phyloP scores from a whole-genome alignment of 2,888 invertebrate species.

The Acanthosepion esculentum region DNA sequence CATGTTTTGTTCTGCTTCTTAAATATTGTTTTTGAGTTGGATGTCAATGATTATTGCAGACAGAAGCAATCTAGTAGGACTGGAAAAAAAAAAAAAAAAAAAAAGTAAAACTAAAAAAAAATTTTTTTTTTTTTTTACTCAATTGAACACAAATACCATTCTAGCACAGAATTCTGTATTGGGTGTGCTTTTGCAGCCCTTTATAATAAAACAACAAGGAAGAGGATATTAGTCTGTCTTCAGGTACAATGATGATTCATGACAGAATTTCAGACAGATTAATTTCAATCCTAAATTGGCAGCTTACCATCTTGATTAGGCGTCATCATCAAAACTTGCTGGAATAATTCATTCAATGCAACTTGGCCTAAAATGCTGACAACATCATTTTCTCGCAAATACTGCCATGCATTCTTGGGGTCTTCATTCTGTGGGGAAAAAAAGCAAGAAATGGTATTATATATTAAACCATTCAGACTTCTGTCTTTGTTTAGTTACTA shows the following conservation, averaged over 20 bases:
- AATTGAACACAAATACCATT: no score
- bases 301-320: slow-evolving; percentile 59
- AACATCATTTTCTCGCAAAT: slow-evolving; percentile 84
- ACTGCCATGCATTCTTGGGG: slow-evolving; percentile 76
- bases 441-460: neutral
- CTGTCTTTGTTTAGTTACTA: no score
- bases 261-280: neutral
- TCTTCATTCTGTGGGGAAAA: slow-evolving; percentile 79
- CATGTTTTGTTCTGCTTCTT: no score
- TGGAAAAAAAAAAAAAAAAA: no score
- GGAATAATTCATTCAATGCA: slow-evolving; percentile 82
- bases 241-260: no score
- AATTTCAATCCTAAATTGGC: neutral
- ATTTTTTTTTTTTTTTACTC: no score
- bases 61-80: no score
- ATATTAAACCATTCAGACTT: neutral
- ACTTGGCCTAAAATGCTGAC: slow-evolving; percentile 85
- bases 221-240: neutral
- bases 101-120: no score
- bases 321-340: slow-evolving; percentile 75
- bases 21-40: no score
- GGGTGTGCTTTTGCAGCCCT: neutral
- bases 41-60: no score
- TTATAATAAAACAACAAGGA: neutral
- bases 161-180: no score